phyloP scores from a whole-genome alignment of 2,797 vertebrate species.

The Chelon labrosus region DNA sequence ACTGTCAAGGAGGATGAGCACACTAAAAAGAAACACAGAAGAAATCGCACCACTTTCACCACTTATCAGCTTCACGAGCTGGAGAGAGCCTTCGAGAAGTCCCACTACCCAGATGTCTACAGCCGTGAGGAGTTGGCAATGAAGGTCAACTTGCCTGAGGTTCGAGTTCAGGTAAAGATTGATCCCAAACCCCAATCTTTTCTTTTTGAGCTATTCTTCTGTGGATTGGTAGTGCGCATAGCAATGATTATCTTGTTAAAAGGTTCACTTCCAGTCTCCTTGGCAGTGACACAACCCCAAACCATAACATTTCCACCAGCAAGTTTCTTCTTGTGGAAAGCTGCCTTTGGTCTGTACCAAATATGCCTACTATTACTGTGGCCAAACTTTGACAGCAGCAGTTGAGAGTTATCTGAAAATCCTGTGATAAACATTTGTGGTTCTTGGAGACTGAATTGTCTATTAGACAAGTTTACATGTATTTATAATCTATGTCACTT shows the following conservation, averaged over 20 bases:
- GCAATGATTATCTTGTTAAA: not conserved
- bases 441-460: not conserved
- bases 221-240: no score
- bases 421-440: not conserved
- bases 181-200: no score
- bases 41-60: slow-evolving; percentile 94
- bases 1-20: slow-evolving; percentile 84
- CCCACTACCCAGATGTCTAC: slow-evolving; percentile 94
- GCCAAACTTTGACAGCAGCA: not conserved
- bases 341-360: not conserved
- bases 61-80: slow-evolving; percentile 95
- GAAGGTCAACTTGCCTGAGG: slow-evolving; percentile 94
- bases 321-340: not conserved
- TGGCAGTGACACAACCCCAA: not conserved
- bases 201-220: no score
- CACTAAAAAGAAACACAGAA: slow-evolving; percentile 91
- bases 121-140: slow-evolving; percentile 93
- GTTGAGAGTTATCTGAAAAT: not conserved
- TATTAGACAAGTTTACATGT: no score
- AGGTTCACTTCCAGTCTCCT: not conserved
- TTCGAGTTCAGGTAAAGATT: slow-evolving; percentile 91
- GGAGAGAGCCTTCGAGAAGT: slow-evolving; percentile 93
- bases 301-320: not conserved
- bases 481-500: no score
- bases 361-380: not conserved